phyloP scores from a whole-genome alignment of 37 sponge, comb jelly and placozoan genomes.

The Sycon ciliatum region DNA sequence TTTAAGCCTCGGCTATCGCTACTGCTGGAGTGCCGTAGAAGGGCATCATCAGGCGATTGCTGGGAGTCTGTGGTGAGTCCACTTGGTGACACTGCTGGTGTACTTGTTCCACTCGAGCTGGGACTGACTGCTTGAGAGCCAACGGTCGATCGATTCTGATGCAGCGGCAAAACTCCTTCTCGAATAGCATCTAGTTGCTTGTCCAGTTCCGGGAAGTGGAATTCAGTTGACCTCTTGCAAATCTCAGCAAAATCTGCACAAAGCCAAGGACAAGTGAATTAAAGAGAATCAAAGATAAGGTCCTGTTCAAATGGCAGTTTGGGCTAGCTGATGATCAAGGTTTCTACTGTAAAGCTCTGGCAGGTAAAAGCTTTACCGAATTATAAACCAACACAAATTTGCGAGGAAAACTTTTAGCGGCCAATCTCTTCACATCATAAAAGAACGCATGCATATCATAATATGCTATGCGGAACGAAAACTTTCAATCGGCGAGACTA shows the following conservation, averaged over 20 bases:
- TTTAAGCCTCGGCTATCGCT: neutral
- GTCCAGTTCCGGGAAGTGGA: slow-evolving; percentile 77
- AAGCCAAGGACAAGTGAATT: neutral
- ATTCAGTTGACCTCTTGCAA: slow-evolving; percentile 65
- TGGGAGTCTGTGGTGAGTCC: neutral
- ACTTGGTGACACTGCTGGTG: neutral
- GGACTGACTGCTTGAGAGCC: neutral
- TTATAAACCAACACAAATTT: no score
- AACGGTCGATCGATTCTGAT: neutral
- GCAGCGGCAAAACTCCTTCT: slow-evolving; percentile 22
- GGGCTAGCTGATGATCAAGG: no score
- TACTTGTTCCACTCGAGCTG: neutral
- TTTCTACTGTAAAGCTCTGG: no score
- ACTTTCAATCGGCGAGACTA: no score
- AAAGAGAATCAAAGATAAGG: no score
- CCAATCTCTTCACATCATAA: no score
- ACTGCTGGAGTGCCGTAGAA: neutral
- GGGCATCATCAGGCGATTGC: no score
- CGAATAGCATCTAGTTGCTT: slow-evolving; percentile 48
- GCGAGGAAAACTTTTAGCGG: no score
- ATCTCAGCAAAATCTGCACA: slow-evolving; percentile 43
- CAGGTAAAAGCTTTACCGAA: no score
- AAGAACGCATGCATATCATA: no score
- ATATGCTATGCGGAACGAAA: no score
- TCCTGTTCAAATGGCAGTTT: no score